Conservation (phyloP, 2,888 invertebrate species). For the Tetranychus truncatus region DNA sequence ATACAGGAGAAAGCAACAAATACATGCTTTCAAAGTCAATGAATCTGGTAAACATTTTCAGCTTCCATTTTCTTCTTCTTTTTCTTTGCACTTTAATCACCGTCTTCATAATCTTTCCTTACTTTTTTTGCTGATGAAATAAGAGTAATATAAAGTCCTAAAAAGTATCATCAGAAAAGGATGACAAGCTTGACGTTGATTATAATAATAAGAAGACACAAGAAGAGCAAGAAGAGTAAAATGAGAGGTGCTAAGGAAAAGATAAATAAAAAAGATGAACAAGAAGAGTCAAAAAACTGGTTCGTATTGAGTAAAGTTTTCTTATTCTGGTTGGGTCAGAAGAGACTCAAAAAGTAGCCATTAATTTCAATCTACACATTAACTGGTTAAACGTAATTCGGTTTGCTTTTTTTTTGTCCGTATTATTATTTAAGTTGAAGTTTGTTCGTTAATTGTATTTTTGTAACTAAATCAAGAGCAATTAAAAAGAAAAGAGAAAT, state of each 20-base stretch:
- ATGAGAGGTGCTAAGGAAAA: background rate
- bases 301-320: background rate
- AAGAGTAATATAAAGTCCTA: background rate
- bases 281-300: background rate
- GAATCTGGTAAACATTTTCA: background rate
- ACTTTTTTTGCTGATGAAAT: background rate
- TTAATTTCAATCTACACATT: background rate
- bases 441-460: background rate
- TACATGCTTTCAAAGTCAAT: background rate
- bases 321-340: background rate
- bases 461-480: constrained; percentile 1
- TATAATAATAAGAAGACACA: background rate
- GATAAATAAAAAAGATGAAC: background rate
- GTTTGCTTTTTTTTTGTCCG: background rate
- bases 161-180: background rate
- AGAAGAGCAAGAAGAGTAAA: background rate
- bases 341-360: background rate
- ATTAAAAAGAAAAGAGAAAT: background rate
- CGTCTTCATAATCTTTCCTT: background rate
- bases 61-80: no score
- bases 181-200: background rate
- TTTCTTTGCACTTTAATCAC: no score
- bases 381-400: background rate
- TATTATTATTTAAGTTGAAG: background rate
- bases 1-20: background rate